Evolutionary conservation across 2,888 invertebrate species (phyloP), one percentile per base, ranked within the genome.

Genomic region (Cryptocheilus praepositus): DNA sequence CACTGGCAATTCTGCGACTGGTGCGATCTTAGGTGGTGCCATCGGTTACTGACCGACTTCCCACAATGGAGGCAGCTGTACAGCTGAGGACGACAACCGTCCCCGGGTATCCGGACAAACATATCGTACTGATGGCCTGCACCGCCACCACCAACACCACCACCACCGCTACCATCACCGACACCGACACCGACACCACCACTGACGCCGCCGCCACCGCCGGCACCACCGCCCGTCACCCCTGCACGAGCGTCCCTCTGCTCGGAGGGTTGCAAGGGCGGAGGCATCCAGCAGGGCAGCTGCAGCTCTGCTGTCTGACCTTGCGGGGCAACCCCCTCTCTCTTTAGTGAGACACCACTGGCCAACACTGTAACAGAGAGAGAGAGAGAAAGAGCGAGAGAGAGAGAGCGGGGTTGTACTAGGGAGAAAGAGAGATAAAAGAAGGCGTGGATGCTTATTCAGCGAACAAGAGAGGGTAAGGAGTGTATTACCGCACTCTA

Each of bases 11-110:
- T 91, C 81, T 92, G 92, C 16, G 92, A 92, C 76, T 91, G 91
- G 85, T 93, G 93, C 44, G 92, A 92, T 85, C 92, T 92, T 88
- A 92, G 89, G 84, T 93, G 93, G 84, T 93, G 93, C 91, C 93
- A 93, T 82, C 92, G 89, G 89, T 93, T 93, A 83, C 90, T 92
- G 76, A 93, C 93, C 72, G 90, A 90, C 89, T 93, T 93, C 71
- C 92, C 92, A 88, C 93, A 93, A 77, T 92, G 86, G 74, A 89
- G 90, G 89, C 93, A 94, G 77, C 91, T 89, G 87, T 91, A 92
- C 78, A 91, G 89, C 73, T 87, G 86, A 59, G 76, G 74, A 76
- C 79, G 80, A 67, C 66, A 80, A 79, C 67, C 80, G 74, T 80
- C 79, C 77, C 80, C 76, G 44, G 74, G 71, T 73, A 83, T 78